A percentile compares a stretch with the other conserved stretches of the same genome.
Conservation (phyloP, 2,113 vertebrate genomes). For the Dasyprocta punctata region DNA sequence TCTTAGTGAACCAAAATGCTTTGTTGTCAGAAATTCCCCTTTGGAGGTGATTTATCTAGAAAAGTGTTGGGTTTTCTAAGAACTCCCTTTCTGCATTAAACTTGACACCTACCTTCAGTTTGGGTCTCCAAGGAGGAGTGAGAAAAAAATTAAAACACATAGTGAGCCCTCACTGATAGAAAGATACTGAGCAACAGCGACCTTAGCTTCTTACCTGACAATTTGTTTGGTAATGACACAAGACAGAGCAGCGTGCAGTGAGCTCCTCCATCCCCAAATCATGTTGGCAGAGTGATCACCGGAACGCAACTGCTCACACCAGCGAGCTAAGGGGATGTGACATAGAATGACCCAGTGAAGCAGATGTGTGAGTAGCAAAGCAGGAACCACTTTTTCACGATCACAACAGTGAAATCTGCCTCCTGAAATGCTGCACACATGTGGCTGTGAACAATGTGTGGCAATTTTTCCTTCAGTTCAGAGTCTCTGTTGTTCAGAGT, state of each 20-base stretch:
- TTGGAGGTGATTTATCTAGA: not conserved
- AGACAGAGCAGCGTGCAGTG: not conserved
- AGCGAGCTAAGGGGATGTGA: not conserved
- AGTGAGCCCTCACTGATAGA: not conserved
- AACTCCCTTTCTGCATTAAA: not conserved
- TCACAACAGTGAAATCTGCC: not conserved
- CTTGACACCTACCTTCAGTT: not conserved
- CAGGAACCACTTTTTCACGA: conserved; percentile 2
- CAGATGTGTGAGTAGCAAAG: conserved; percentile 38
- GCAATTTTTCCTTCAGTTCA: not conserved
- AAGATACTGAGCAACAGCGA: not conserved
- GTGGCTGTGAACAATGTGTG: not conserved
- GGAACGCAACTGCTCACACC: not conserved
- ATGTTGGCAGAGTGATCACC: not conserved
- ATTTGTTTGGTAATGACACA: not conserved
- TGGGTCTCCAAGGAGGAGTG: not conserved
- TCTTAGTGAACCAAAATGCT: not conserved
- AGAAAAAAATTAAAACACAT: not conserved
- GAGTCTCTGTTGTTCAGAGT: conserved; percentile 1
- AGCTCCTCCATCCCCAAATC: too few species aligned
- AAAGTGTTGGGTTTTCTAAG: not conserved
- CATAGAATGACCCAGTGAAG: not conserved
- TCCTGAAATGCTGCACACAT: not conserved
- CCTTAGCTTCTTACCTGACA: not conserved
- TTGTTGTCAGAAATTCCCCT: not conserved